These are phyloP conservation scores for Halichoerus grypus DNA, from an alignment of 2,113 vertebrate genomes.

Conservation along the genomic window DNA sequence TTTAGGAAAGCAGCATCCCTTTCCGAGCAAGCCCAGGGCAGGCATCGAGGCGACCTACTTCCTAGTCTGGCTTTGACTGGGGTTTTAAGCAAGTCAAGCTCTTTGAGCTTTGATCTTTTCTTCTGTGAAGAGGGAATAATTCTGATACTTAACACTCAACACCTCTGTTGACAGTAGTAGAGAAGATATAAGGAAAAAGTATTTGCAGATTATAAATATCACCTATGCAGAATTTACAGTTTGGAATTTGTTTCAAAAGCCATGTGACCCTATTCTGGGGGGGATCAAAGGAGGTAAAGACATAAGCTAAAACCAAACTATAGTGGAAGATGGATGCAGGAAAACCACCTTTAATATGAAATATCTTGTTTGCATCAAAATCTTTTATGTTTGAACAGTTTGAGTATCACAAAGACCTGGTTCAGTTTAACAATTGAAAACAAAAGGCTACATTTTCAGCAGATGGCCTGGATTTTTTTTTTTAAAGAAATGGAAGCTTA, in stretches of 20 bases:
- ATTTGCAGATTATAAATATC: background rate
- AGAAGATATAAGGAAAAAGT: constrained; percentile 31
- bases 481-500: background rate
- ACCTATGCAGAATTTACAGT: background rate
- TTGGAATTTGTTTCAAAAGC: constrained; percentile 16
- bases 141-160: background rate
- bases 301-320: background rate
- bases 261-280: background rate
- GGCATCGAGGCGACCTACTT: background rate
- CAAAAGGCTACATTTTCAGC: background rate
- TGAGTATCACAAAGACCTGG: background rate
- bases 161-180: background rate
- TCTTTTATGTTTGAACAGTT: constrained; percentile 12
- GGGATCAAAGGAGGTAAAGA: background rate
- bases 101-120: background rate
- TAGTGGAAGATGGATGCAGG: background rate
- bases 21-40: background rate
- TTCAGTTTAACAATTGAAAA: constrained; percentile 46
- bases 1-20: background rate
- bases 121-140: constrained; percentile 35
- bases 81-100: constrained; percentile 40
- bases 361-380: background rate
- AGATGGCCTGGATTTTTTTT: background rate
- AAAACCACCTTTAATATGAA: constrained; percentile 1
- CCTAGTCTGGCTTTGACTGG: background rate